A percentile compares a stretch with the other conserved stretches of the same genome.
Evolutionary conservation across 1,140 invertebrate species (phyloP).

Genomic region (Cydia fagiglandana): DNA sequence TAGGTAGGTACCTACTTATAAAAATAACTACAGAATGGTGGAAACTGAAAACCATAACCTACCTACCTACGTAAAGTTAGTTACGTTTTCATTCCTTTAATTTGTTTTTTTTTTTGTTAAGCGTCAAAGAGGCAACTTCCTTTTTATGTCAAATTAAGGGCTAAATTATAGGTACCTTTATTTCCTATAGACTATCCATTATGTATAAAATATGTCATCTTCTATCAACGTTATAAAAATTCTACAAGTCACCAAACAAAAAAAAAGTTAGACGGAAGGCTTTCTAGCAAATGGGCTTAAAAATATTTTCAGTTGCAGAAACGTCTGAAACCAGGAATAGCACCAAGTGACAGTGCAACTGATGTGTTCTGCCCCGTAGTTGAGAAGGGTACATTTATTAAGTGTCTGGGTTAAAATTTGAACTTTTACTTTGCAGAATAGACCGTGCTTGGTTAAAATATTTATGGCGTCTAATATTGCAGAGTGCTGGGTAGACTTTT

Average conservation of each 20-base stretch:
- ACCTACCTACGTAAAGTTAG: no score
- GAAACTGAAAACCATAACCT: no score
- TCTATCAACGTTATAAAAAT: neutral
- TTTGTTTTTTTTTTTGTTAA: no score
- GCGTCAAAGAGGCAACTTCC: no score
- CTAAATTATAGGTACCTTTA: no score
- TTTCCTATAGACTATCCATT: no score
- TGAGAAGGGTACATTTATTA: constrained; percentile 44
- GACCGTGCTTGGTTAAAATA: neutral
- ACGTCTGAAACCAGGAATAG: constrained; percentile 40
- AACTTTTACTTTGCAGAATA: constrained; percentile 8
- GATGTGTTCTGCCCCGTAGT: constrained; percentile 59
- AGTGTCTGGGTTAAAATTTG: constrained; percentile 21
- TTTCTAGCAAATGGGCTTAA: constrained; percentile 69
- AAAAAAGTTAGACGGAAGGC: constrained; percentile 46
- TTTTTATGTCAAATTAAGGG: no score
- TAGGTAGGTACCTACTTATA: no score
- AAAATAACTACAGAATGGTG: no score
- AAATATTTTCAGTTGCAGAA: constrained; percentile 71
- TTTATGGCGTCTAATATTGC: constrained; percentile 8
- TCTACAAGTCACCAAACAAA: neutral
- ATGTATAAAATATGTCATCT: neutral
- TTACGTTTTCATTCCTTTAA: no score
- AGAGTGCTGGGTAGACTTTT: neutral
- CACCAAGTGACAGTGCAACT: constrained; percentile 69